Base-by-base conservation (phyloP, 2,113 vertebrate genomes). In the Oxyruncus cristatus region DNA sequence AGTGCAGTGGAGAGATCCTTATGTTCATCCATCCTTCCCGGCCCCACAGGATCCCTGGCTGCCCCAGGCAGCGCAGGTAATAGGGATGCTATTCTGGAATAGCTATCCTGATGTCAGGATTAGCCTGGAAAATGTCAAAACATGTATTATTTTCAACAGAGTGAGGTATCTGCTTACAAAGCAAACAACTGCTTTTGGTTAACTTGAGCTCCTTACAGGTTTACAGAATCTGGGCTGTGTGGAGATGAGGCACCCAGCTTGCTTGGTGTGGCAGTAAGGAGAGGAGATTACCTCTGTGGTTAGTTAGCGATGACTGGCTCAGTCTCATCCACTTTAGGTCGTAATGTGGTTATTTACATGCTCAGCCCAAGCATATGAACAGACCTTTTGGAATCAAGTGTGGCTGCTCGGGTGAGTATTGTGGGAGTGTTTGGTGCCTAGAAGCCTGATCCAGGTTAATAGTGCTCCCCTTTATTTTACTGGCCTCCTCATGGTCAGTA, bases 11-110 rank as follows among this genome's bases (percentile, higher is more conserved):
- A 42, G 35, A 46, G 63, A 26, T 78, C 66, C 0, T 0, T 39
- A 3, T 13, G 6, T 44, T 68, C 49, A 47, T 61, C 83, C 30
- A 19, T 78, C 39, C 32, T 68, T 83, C 67, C 71, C 20, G 41
- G 24, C n/a, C 56, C 50, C 2, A 1, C 0, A 0, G 82, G 37
- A 68, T 50, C 32, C 41, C 59, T 2, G 6, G 18, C 52, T 63
- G 50, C 24, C 35, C 59, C 0, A 5, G 41, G 74, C 70, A 77
- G 41, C 1, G 8, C 74, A 27, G 89, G 89, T 47, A 53, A 11
- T 11, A 59, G 62, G n/a, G 62, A 11, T 91, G 52, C 41, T 53
- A 0, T 47, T 82, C 39, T 53, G 44, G 50, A 62, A 41, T 16
- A 62, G 42, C 37, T 61, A 12, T 35, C 47, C 37, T 10, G 11